Conservation (phyloP, 1,140 invertebrate species). For the Ips typographus region DNA sequence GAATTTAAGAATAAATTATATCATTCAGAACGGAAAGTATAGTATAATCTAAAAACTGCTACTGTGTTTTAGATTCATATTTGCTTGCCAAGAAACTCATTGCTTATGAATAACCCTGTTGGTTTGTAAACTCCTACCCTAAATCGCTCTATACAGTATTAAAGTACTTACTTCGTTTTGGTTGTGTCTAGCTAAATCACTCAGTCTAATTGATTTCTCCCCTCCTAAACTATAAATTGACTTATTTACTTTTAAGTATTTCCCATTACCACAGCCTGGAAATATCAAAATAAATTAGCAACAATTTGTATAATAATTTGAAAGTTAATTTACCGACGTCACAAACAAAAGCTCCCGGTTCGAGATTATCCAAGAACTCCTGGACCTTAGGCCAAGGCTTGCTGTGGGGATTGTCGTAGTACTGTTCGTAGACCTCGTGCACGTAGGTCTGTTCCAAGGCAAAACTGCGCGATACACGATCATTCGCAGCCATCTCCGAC, state of each 20-base stretch:
- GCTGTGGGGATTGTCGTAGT: conserved; percentile 69
- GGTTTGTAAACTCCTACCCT: background rate
- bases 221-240: conserved; percentile 83
- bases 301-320: background rate
- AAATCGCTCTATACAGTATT: background rate
- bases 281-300: conserved; percentile 7
- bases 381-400: conserved; percentile 82
- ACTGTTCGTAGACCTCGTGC: conserved; percentile 91
- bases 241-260: conserved; percentile 86
- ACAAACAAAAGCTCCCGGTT: conserved; percentile 88
- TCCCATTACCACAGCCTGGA: conserved; percentile 89
- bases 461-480: conserved; percentile 71
- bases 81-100: too few species aligned
- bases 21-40: too few species aligned
- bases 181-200: conserved; percentile 73
- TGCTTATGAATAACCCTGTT: too few species aligned
- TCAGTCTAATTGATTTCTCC: conserved; percentile 80
- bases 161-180: conserved; percentile 72
- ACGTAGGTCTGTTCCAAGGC: conserved; percentile 93
- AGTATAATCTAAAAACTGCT: too few species aligned
- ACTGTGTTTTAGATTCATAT: too few species aligned
- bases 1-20: conserved; percentile 27
- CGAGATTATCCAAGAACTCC: conserved; percentile 82
- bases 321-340: conserved; percentile 74
- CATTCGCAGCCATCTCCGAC: conserved; percentile 51